Conservation (phyloP, 1,140 invertebrate genomes). For the Sitodiplosis mosellana region DNA sequence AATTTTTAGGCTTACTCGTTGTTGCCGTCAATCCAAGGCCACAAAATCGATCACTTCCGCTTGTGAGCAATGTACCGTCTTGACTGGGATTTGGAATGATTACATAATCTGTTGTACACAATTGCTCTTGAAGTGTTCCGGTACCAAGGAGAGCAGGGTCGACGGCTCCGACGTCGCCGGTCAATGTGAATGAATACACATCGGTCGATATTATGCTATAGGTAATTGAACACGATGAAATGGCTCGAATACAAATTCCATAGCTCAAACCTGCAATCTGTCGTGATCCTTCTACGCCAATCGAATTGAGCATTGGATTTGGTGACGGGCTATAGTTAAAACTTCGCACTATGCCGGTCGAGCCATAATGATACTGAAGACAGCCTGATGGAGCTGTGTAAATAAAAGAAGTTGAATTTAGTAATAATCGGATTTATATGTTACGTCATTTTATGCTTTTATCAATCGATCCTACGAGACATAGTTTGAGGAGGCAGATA, state of each 20-base stretch:
- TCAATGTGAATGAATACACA: conserved; percentile 46
- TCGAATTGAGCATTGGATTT: conserved; percentile 24
- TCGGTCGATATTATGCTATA: conserved; percentile 26
- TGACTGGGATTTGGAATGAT: conserved; percentile 47
- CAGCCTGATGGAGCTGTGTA: conserved; percentile 51
- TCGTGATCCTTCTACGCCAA: conserved; percentile 35
- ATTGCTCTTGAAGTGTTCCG: conserved; percentile 28
- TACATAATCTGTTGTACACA: conserved; percentile 51
- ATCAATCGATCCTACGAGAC: no score
- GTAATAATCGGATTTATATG: no score
- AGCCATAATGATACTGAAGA: conserved; percentile 51
- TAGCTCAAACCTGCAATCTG: conserved; percentile 58
- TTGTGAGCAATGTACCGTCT: conserved; percentile 17
- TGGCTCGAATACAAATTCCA: conserved; percentile 28
- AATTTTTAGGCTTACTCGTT: conserved; percentile 33
- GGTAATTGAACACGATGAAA: conserved; percentile 20
- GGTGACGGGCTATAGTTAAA: conserved; percentile 53
- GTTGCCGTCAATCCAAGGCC: conserved; percentile 45
- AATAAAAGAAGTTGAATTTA: no score
- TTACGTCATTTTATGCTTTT: no score
- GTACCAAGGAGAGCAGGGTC: conserved; percentile 33
- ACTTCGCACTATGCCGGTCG: conserved; percentile 44
- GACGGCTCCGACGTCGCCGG: conserved; percentile 39
- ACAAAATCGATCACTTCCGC: conserved; percentile 46
- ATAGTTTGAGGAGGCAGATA: no score